phyloP scores from a whole-genome alignment of 2,888 invertebrate genomes.

The Lasioglossum zephyrum region DNA sequence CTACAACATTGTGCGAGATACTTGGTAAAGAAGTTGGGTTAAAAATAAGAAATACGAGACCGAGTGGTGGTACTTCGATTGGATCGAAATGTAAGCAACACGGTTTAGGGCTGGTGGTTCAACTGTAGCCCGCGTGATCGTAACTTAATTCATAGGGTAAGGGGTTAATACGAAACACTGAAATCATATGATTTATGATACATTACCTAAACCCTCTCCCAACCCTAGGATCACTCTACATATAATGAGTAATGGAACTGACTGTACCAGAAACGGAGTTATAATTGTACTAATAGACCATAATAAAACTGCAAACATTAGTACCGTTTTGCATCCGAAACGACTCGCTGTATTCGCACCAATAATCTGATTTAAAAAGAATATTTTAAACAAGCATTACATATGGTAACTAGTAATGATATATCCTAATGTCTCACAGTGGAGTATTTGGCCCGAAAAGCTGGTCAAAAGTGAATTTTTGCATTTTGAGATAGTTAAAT shows the following conservation, averaged over 20 bases:
- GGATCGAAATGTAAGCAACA: no score
- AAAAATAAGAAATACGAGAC: no score
- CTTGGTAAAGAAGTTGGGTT: no score
- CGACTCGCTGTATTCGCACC: constrained; percentile 89
- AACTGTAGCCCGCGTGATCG: no score
- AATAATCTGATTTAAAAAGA: constrained; percentile 84
- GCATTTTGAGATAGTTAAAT: no score
- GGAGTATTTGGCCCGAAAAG: no score
- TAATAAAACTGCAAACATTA: constrained; percentile 88
- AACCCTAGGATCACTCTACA: constrained; percentile 89
- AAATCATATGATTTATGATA: not conserved
- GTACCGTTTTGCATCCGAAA: constrained; percentile 89
- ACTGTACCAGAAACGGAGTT: constrained; percentile 89
- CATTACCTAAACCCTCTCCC: constrained; percentile 90
- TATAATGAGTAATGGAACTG: constrained; percentile 87
- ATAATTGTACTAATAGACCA: constrained; percentile 91
- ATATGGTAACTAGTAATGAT: not conserved
- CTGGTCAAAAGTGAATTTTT: no score
- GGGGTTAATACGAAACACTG: not conserved
- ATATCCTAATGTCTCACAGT: not conserved
- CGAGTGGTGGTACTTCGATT: no score
- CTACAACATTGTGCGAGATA: no score
- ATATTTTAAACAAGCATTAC: constrained; percentile 28
- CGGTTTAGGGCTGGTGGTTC: no score
- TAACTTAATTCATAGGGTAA: no score